Conservation (phyloP, 2,888 invertebrate genomes). For the Girardia tigrina region DNA sequence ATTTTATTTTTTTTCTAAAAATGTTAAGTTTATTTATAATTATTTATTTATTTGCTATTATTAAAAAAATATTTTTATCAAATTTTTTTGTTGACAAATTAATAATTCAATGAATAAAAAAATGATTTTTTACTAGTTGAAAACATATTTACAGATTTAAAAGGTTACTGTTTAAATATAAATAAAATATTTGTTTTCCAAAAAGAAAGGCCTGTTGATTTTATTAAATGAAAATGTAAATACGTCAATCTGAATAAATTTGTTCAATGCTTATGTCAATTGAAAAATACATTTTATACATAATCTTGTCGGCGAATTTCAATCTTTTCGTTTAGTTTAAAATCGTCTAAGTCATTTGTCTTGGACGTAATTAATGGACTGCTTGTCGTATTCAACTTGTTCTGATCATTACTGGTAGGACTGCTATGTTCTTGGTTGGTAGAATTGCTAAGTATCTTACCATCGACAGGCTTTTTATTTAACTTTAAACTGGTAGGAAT, state of each 20-base stretch:
- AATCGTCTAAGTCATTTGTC: not conserved
- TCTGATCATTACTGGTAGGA: not conserved
- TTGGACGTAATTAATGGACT: not conserved
- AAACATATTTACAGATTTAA: too few species aligned
- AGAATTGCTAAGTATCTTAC: not conserved
- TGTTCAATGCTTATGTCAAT: not conserved
- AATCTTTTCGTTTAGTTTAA: not conserved
- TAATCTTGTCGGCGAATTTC: slow-evolving; percentile 12
- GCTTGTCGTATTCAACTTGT: not conserved
- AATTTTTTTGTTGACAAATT: too few species aligned
- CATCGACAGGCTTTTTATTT: not conserved
- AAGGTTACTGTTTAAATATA: too few species aligned
- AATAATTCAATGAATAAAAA: too few species aligned
- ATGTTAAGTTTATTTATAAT: too few species aligned
- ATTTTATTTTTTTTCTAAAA: too few species aligned
- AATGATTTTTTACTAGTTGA: too few species aligned
- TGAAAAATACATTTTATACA: not conserved
- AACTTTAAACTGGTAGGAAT: not conserved
- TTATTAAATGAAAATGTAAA: slow-evolving; percentile 17
- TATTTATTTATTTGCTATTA: too few species aligned
- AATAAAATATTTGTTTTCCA: too few species aligned
- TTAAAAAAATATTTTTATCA: too few species aligned
- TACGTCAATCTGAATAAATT: not conserved
- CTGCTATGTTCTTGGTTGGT: not conserved
- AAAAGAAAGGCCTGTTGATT: not conserved